Base-by-base conservation (phyloP, 2,113 vertebrate genomes). In the Brachyistius frenatus region DNA sequence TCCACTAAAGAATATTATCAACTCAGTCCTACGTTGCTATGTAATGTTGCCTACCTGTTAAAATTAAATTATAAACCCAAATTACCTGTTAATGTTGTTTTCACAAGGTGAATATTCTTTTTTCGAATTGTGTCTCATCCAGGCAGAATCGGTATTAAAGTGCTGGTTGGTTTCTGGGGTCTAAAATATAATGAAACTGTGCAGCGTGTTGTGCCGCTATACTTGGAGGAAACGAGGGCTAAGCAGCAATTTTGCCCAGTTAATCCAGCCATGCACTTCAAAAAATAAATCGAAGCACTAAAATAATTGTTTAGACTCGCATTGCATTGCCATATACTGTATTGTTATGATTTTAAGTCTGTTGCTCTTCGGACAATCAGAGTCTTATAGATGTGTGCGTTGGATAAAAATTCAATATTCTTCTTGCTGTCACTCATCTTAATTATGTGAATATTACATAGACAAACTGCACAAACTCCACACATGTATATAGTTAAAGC, bases 91-190 rank as follows among this genome's bases (percentile, higher is more conserved):
- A 16, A 52, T 52, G 14, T 23, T 52, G 49, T 7, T 5, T 14
- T 52, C 13, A 5, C 13, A 5, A 7, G 13, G 49, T 52, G 49
- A 50, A 52, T 46, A 46, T 2, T 46, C 44, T 9, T 52, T 52
- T n/a, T 2, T 52, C 49, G n/a, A 14, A 16, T 7, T 52, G 16
- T n/a, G 15, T 52, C n/a, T 52, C 16, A 23, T 52, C 49, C 49
- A n/a, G 16, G 49, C 49, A 52, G 5, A 14, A n/a, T 44, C 41
- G 13, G 41, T 44, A 10, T 2, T 44, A 7, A 7, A 9, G 41
- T 44, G 44, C 56, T 36, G 50, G 5, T n/a, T 65, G 41, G 23
- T 57, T 78, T 66, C 13, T 60, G 54, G 23, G 15, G 37, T 49
- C 39, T 50, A 56, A 0, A 56, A 57, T 52, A 23, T 52, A 50